These are phyloP conservation scores for Chamaetylas fuelleborni DNA, from an alignment of 2,113 vertebrate genomes.

Conservation along the genomic window DNA sequence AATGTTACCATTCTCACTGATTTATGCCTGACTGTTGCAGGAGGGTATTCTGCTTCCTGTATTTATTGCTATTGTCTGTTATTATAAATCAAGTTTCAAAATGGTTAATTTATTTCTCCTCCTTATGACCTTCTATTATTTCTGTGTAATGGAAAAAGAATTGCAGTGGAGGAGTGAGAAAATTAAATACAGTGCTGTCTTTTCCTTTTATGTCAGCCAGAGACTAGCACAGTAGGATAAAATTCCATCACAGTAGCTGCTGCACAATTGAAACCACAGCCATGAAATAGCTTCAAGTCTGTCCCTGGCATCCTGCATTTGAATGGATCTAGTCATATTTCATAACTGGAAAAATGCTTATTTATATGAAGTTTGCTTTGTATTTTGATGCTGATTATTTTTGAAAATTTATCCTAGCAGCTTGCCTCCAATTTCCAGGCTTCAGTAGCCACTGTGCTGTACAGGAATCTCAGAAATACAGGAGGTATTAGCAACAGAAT, in stretches of 20 bases:
- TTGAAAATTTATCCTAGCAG: background rate
- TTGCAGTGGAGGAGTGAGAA: background rate
- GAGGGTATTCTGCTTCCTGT: background rate
- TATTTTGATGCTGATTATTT: slow-evolving; percentile 23
- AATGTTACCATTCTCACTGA: background rate
- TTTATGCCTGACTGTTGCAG: background rate
- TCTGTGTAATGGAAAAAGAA: slow-evolving; percentile 17
- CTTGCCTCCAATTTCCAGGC: background rate
- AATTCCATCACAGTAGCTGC: slow-evolving; percentile 5
- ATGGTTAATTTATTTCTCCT: slow-evolving; percentile 9
- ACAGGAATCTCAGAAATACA: background rate
- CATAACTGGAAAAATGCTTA: background rate
- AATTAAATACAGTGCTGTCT: slow-evolving; percentile 13
- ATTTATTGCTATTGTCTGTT: background rate
- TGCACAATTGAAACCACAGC: slow-evolving; percentile 14
- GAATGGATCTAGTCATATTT: background rate
- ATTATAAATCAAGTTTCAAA: background rate
- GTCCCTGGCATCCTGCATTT: background rate
- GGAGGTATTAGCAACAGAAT: background rate
- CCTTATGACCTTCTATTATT: background rate
- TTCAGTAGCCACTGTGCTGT: background rate
- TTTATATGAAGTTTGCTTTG: background rate
- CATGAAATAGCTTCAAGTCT: slow-evolving; percentile 38
- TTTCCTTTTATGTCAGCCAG: background rate
- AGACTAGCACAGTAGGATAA: background rate